Conservation (phyloP, 1,140 invertebrate genomes). For the Rhagoletis pomonella region DNA sequence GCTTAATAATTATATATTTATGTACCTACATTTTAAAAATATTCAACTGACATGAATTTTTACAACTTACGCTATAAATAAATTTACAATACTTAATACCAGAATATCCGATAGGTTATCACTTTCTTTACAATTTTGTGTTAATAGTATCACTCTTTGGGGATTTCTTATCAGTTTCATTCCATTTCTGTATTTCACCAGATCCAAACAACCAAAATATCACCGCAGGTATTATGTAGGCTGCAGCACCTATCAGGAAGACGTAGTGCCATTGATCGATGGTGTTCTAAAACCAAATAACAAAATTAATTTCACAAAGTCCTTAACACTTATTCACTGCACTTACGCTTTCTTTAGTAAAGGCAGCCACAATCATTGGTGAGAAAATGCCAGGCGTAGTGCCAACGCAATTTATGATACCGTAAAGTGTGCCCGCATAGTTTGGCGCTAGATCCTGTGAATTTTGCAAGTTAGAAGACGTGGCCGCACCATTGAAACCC, state of each 20-base stretch:
- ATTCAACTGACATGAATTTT: not conserved
- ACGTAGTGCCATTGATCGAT: conserved; percentile 85
- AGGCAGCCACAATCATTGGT: conserved; percentile 81
- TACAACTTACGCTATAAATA: not conserved
- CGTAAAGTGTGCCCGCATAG: conserved; percentile 85
- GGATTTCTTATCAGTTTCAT: conserved; percentile 73
- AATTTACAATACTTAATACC: conserved; percentile 21
- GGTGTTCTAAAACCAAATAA: conserved; percentile 78
- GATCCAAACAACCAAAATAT: conserved; percentile 82
- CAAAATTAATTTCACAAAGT: conserved; percentile 62
- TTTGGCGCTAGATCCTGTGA: conserved; percentile 82
- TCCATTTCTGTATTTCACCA: conserved; percentile 81
- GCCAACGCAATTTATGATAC: conserved; percentile 84
- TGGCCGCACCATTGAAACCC: conserved; percentile 88
- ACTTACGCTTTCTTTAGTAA: conserved; percentile 80
- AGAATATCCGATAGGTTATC: conserved; percentile 30
- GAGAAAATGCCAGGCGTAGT: conserved; percentile 85
- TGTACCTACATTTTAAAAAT: not conserved
- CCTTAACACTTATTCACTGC: conserved; percentile 9
- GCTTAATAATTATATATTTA: not conserved
- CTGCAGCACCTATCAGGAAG: conserved; percentile 83
- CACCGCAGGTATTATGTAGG: conserved; percentile 82
- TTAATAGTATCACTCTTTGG: conserved; percentile 66
- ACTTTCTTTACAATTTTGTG: conserved; percentile 68
- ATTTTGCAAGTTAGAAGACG: conserved; percentile 88